Conservation (phyloP, 2,113 vertebrate species). For the Arvicanthis niloticus region DNA sequence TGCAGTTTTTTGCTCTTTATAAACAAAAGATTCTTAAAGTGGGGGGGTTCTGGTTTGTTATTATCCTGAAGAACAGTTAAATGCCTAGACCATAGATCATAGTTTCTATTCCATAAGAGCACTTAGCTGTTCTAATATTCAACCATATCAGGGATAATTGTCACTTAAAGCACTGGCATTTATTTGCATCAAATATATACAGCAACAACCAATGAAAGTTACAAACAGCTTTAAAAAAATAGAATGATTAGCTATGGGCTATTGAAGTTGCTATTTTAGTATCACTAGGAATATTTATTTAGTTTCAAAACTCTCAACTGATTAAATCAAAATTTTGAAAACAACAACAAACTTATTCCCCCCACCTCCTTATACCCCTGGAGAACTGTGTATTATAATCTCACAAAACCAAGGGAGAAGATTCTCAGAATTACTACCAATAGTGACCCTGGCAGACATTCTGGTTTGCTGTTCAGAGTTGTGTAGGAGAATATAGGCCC, state of each 20-base stretch:
- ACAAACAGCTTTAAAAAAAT: neutral
- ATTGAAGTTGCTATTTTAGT: neutral
- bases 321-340: constrained; percentile 35
- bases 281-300: constrained; percentile 41
- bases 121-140: constrained; percentile 11
- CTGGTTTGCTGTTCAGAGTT: constrained; percentile 52
- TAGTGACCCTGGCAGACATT: constrained; percentile 21
- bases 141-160: neutral
- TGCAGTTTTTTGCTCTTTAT: neutral
- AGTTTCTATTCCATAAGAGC: constrained; percentile 17
- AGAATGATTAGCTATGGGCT: neutral
- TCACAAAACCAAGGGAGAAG: neutral
- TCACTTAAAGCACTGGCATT: neutral
- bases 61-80: neutral
- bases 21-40: neutral
- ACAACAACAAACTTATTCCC: neutral
- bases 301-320: constrained; percentile 41
- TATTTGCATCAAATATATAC: neutral
- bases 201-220: neutral
- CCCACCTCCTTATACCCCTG: neutral
- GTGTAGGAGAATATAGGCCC: neutral
- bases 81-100: neutral
- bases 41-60: neutral
- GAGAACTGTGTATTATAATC: neutral
- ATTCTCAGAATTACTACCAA: constrained; percentile 11